These are phyloP conservation scores for Archips xylosteana DNA, from an alignment of 2,888 invertebrate genomes.

Conservation along the genomic window DNA sequence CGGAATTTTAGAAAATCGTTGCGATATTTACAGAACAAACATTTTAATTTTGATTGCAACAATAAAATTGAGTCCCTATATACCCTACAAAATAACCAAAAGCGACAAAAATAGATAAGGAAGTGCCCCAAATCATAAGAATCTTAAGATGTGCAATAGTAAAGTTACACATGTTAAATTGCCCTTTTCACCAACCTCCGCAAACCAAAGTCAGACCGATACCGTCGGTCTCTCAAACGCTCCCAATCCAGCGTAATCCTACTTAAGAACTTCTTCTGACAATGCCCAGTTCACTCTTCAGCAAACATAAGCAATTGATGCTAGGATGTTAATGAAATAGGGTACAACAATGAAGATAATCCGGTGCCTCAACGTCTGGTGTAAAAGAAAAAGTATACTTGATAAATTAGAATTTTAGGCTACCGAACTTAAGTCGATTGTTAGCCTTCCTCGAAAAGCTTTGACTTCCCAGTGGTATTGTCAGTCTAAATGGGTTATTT, in stretches of 20 bases:
- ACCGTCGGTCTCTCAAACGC: slow-evolving; percentile 36
- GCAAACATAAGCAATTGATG: slow-evolving; percentile 56
- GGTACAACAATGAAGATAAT: slow-evolving; percentile 63
- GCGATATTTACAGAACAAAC: no score
- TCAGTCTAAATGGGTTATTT: slow-evolving; percentile 40
- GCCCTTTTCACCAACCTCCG: slow-evolving; percentile 34
- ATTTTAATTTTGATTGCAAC: no score
- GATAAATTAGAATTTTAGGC: slow-evolving; percentile 42
- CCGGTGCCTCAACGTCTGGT: slow-evolving; percentile 73
- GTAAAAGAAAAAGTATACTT: slow-evolving; percentile 35
- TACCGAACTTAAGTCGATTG: slow-evolving; percentile 41
- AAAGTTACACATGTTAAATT: slow-evolving; percentile 14
- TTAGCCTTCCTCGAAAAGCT: slow-evolving; percentile 35
- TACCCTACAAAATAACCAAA: no score
- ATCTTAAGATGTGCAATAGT: no score
- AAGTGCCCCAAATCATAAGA: no score
- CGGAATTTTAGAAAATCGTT: not conserved
- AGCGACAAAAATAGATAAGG: no score
- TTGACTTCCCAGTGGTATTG: slow-evolving; percentile 17
- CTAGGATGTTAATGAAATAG: slow-evolving; percentile 68
- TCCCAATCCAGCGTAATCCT: slow-evolving; percentile 59
- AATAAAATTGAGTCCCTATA: no score
- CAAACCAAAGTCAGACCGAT: slow-evolving; percentile 39
- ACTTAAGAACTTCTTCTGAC: slow-evolving; percentile 60
- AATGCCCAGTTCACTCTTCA: slow-evolving; percentile 73